Percentiles rank a stretch among this genome's conserved stretches.
Evolutionary conservation across 2,113 vertebrate genomes (phyloP).

Genomic region (Cynocephalus volans): DNA sequence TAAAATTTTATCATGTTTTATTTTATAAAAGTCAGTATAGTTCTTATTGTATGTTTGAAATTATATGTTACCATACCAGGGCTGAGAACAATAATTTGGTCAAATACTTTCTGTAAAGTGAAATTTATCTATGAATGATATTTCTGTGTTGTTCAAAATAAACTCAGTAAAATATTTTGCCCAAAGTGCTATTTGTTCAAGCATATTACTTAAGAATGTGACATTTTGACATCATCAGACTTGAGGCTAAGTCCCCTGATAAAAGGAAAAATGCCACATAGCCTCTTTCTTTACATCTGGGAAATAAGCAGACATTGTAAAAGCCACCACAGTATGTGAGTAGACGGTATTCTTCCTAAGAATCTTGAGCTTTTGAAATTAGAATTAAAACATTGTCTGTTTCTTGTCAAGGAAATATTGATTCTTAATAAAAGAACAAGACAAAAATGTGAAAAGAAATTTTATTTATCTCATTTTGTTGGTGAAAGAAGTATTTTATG

Average conservation of each 20-base stretch:
- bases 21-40: background rate
- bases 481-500: background rate
- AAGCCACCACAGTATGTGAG: background rate
- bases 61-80: background rate
- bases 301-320: slow-evolving; percentile 32
- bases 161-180: background rate
- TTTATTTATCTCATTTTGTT: background rate
- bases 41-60: background rate
- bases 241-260: background rate
- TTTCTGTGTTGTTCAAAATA: slow-evolving; percentile 9
- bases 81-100: background rate
- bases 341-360: background rate
- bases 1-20: background rate
- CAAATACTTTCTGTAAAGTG: background rate
- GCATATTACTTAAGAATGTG: slow-evolving; percentile 39
- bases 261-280: slow-evolving; percentile 20
- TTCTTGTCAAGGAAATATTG: background rate
- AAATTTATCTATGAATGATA: slow-evolving; percentile 22
- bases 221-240: slow-evolving; percentile 30
- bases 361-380: slow-evolving; percentile 37
- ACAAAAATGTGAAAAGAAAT: background rate
- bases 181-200: background rate
- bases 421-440: background rate
- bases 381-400: slow-evolving; percentile 41
- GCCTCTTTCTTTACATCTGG: background rate